Percentiles rank a stretch among this genome's conserved stretches.
These are phyloP conservation scores for Aeoliscus strigatus DNA, from an alignment of 2,797 vertebrate genomes.

Conservation along the genomic window DNA sequence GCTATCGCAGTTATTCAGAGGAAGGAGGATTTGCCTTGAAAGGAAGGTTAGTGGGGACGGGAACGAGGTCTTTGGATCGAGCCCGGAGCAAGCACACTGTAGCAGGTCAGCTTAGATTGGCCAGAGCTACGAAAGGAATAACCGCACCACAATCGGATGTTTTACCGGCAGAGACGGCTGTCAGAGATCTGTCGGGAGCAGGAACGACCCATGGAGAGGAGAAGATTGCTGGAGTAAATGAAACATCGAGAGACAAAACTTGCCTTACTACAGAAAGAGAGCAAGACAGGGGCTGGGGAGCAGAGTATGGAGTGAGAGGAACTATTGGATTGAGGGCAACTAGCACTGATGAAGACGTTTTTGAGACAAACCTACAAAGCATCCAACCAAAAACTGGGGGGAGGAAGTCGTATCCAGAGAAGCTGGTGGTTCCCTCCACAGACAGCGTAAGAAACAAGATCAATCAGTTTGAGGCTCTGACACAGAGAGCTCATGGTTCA, in stretches of 20 bases:
- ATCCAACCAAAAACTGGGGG: slow-evolving; percentile 22
- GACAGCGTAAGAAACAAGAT: slow-evolving; percentile 76
- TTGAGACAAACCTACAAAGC: slow-evolving; percentile 34
- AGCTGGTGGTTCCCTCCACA: slow-evolving; percentile 5
- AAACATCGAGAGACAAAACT: slow-evolving; percentile 3
- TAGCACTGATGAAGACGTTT: slow-evolving; percentile 39
- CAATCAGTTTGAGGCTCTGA: slow-evolving; percentile 73
- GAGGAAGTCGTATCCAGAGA: slow-evolving; percentile 28
- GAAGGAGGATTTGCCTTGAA: slow-evolving; percentile 8
- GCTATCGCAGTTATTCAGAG: slow-evolving; percentile 15
- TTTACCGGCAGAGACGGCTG: slow-evolving; percentile 9
- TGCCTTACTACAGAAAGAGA: slow-evolving; percentile 3
- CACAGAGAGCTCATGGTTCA: slow-evolving; percentile 48
- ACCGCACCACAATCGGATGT: slow-evolving; percentile 1
- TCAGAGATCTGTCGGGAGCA: slow-evolving; percentile 5
- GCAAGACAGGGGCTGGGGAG: not conserved
- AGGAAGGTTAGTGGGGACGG: slow-evolving; percentile 14
- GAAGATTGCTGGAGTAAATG: not conserved
- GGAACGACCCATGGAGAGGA: slow-evolving; percentile 4
- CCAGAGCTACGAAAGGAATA: slow-evolving; percentile 16
- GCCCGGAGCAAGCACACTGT: slow-evolving; percentile 37
- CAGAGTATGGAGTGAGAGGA: slow-evolving; percentile 5
- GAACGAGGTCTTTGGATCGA: slow-evolving; percentile 65
- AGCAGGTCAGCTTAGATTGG: slow-evolving; percentile 36
- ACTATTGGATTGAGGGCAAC: slow-evolving; percentile 1